Percentiles rank a stretch among this genome's conserved stretches.
phyloP scores from a whole-genome alignment of 2,797 vertebrate species.

The Pangasius macronema region DNA sequence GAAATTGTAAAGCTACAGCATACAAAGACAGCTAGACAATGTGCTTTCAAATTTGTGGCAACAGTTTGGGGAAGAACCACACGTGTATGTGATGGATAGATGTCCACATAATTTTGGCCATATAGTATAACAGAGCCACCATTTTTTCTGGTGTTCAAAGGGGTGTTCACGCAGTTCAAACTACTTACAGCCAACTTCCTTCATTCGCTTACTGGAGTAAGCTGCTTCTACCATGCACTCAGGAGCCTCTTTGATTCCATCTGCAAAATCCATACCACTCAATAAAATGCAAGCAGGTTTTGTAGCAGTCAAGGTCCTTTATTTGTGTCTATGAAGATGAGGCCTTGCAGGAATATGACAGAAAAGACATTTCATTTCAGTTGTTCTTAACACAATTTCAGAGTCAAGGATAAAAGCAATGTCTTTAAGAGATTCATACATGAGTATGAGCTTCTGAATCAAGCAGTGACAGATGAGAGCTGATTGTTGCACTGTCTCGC shows the following conservation, averaged over 20 bases:
- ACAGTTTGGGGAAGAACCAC: neutral
- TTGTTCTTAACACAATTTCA: neutral
- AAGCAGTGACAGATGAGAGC: neutral
- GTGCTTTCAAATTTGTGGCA: neutral
- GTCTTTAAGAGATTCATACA: neutral
- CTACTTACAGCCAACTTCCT: neutral
- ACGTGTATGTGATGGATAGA: neutral
- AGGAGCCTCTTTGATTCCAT: neutral
- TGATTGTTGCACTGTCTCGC: neutral
- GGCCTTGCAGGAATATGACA: neutral
- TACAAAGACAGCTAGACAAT: neutral
- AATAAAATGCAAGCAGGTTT: neutral
- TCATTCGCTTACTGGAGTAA: neutral
- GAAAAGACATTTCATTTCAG: slow-evolving; percentile 6
- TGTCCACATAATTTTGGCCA: neutral
- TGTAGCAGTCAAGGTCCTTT: neutral
- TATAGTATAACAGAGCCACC: neutral
- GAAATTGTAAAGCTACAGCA: neutral
- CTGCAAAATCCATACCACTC: neutral
- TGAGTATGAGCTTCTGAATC: neutral
- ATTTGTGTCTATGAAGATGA: neutral
- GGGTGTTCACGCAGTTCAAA: neutral
- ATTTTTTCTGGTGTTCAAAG: neutral
- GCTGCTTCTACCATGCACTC: no score
- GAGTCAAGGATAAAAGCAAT: neutral